phyloP scores from a whole-genome alignment of 2,888 invertebrate genomes.

The Melikaiella ostensackeni region DNA sequence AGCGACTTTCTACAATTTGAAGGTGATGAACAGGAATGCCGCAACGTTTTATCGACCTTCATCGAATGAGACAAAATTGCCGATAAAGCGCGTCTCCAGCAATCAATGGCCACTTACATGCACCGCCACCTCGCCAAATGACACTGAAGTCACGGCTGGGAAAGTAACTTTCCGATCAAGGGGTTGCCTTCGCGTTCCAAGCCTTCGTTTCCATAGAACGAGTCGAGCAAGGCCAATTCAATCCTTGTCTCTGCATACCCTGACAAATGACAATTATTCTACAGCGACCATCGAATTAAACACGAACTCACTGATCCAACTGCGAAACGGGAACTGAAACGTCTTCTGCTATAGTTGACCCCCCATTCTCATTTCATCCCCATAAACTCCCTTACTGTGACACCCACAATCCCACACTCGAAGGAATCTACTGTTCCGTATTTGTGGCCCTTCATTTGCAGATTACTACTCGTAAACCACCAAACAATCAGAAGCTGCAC shows the following conservation, averaged over 20 bases:
- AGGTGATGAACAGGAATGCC: constrained; percentile 12
- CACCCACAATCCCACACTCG: constrained; percentile 46
- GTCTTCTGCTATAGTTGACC: constrained; percentile 50
- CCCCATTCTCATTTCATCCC: constrained; percentile 44
- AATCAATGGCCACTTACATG: constrained; percentile 63
- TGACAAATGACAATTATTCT: constrained; percentile 12
- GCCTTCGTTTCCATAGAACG: constrained; percentile 43
- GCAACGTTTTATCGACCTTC: constrained; percentile 30
- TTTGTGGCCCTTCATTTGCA: constrained; percentile 68
- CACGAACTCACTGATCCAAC: constrained; percentile 27
- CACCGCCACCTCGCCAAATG: constrained; percentile 65
- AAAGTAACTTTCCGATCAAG: constrained; percentile 46
- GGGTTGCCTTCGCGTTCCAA: constrained; percentile 52
- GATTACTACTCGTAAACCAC: constrained; percentile 67
- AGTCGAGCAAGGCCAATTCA: constrained; percentile 48
- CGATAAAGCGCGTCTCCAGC: constrained; percentile 46
- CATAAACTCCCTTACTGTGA: constrained; percentile 47
- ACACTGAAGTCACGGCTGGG: constrained; percentile 54
- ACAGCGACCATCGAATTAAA: constrained; percentile 45
- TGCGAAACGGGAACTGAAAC: constrained; percentile 35
- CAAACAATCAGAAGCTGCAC: constrained; percentile 60
- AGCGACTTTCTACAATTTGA: background rate
- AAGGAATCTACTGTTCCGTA: constrained; percentile 58
- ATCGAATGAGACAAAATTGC: constrained; percentile 33
- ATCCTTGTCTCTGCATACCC: constrained; percentile 31